These are phyloP conservation scores for Scaptomyza reducta DNA, from an alignment of 2,888 invertebrate genomes.

Conservation along the genomic window DNA sequence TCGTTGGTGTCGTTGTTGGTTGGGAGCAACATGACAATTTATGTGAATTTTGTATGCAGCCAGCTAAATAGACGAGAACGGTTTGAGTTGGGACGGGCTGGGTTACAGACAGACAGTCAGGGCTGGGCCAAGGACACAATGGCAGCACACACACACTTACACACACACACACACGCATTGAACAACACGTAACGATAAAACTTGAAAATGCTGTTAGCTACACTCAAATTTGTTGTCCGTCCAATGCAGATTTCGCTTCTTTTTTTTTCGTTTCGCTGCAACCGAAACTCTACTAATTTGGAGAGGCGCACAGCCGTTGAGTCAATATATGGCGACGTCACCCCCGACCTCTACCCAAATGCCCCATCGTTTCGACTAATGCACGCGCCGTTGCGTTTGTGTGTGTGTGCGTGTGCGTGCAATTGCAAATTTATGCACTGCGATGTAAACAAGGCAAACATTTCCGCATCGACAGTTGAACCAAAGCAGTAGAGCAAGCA, in stretches of 20 bases:
- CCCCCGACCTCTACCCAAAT: not conserved
- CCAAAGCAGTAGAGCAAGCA: not conserved
- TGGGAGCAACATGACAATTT: slow-evolving; percentile 72
- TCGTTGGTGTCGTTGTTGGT: slow-evolving; percentile 14
- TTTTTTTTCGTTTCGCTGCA: not conserved
- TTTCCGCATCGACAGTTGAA: slow-evolving; percentile 60
- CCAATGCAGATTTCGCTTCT: slow-evolving; percentile 58
- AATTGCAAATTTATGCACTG: slow-evolving; percentile 80
- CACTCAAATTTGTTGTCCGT: slow-evolving; percentile 73
- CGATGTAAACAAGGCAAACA: slow-evolving; percentile 79
- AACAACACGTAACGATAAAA: slow-evolving; percentile 68
- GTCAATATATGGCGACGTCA: slow-evolving; percentile 48
- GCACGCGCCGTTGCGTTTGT: slow-evolving; percentile 50
- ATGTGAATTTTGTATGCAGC: slow-evolving; percentile 80
- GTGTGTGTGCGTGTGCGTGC: slow-evolving; percentile 56
- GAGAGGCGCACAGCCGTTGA: slow-evolving; percentile 45
- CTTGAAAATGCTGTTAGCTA: slow-evolving; percentile 80
- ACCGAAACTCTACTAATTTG: slow-evolving; percentile 63
- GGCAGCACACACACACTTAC: slow-evolving; percentile 14
- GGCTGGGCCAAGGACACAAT: slow-evolving; percentile 74
- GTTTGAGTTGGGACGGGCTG: not conserved
- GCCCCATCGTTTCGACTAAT: slow-evolving; percentile 9
- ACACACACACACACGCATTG: slow-evolving; percentile 12
- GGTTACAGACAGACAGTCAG: slow-evolving; percentile 29
- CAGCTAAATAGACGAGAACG: slow-evolving; percentile 76